Conservation (phyloP, 2,113 vertebrate species). For the Sardina pilchardus region DNA sequence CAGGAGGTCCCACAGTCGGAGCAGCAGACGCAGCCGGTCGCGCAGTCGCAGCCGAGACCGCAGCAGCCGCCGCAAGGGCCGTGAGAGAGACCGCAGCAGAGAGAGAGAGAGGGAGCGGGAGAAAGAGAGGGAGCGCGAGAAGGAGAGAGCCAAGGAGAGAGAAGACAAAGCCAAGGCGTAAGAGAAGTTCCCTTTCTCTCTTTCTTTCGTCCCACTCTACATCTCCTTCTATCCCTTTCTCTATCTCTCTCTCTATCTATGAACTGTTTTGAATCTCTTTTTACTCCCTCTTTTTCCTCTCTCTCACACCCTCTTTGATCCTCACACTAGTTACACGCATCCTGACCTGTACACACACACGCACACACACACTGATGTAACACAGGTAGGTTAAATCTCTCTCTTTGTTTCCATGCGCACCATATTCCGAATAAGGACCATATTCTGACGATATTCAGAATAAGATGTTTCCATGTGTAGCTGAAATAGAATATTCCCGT, state of each 20-base stretch:
- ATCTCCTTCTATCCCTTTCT: neutral
- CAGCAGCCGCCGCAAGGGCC: slow-evolving; percentile 78
- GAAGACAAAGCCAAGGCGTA: slow-evolving; percentile 58
- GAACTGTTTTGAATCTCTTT: neutral
- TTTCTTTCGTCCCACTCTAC: neutral
- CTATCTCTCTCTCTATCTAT: neutral
- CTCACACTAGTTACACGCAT: neutral
- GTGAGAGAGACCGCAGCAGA: slow-evolving; percentile 61
- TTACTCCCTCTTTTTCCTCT: slow-evolving; percentile 37
- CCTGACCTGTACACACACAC: neutral
- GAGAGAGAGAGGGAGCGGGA: slow-evolving; percentile 47
- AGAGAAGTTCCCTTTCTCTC: slow-evolving; percentile 24
- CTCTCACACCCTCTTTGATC: slow-evolving; percentile 43
- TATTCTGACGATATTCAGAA: too few relatives aligned
- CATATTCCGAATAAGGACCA: too few relatives aligned
- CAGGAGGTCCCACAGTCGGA: slow-evolving; percentile 79
- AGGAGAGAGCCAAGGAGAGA: slow-evolving; percentile 54
- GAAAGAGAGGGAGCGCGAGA: slow-evolving; percentile 36
- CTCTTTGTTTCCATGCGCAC: neutral
- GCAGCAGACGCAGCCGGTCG: slow-evolving; percentile 76
- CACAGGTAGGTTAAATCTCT: neutral
- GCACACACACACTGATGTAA: neutral
- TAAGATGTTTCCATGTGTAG: too few relatives aligned
- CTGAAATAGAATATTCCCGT: too few relatives aligned
- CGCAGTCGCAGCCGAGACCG: slow-evolving; percentile 78